These are phyloP conservation scores for Drosophila baimaii DNA, from an alignment of 1,140 invertebrate species.

Conservation along the genomic window DNA sequence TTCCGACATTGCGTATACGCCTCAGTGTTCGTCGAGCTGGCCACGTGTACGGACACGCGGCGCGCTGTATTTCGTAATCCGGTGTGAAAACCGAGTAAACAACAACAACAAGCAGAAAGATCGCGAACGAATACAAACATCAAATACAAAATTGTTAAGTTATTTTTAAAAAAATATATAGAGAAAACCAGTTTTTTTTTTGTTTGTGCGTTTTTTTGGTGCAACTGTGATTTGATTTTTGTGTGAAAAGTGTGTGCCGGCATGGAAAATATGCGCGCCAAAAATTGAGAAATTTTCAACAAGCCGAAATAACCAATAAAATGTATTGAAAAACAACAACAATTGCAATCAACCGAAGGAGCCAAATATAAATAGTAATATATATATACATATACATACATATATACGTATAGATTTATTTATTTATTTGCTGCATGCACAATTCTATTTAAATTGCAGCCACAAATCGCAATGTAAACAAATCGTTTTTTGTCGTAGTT, in stretches of 20 bases:
- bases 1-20: conserved; percentile 28
- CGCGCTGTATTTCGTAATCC: conserved; percentile 19
- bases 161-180: conserved; percentile 7
- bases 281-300: conserved; percentile 45
- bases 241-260: conserved; percentile 40
- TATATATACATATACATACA: neutral
- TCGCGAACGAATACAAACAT: conserved; percentile 14
- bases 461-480: conserved; percentile 27
- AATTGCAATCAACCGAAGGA: conserved; percentile 10
- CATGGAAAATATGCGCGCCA: conserved; percentile 52
- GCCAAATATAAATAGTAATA: conserved; percentile 27
- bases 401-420: neutral
- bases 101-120: conserved; percentile 6
- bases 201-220: conserved; percentile 20
- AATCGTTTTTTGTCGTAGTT: conserved; percentile 7
- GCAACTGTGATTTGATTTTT: conserved; percentile 15
- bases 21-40: conserved; percentile 71
- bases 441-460: neutral
- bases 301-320: conserved; percentile 9
- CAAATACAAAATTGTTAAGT: neutral
- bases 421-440: conserved; percentile 6
- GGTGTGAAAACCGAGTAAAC: neutral
- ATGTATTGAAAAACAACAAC: neutral
- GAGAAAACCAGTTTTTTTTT: conserved; percentile 17
- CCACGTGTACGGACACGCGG: conserved; percentile 73